phyloP scores from a whole-genome alignment of 1,140 invertebrate genomes.

The Parasteatoda tepidariorum region DNA sequence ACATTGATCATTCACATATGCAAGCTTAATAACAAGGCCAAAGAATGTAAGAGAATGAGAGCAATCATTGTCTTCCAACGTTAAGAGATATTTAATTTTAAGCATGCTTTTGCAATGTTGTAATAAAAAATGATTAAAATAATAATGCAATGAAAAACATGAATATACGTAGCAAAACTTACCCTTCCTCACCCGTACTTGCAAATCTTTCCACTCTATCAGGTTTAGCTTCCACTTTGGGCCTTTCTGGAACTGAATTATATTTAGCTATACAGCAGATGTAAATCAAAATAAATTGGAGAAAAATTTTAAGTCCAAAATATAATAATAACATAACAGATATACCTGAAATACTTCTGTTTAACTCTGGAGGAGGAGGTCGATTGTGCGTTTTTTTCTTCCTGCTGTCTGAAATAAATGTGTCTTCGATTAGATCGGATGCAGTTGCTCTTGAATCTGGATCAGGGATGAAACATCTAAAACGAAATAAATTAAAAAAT shows the following conservation, averaged over 20 bases:
- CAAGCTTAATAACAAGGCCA: no score
- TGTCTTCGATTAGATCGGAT: conserved; percentile 88
- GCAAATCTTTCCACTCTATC: conserved; percentile 63
- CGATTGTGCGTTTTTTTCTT: conserved; percentile 44
- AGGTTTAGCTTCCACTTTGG: conserved; percentile 64
- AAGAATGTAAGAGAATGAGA: no score
- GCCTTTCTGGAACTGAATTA: conserved; percentile 79
- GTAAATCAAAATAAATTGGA: conserved; percentile 22
- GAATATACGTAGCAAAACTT: no score
- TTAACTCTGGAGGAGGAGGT: conserved; percentile 33
- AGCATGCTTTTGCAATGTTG: no score
- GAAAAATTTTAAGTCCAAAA: conserved; percentile 57
- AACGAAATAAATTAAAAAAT: conserved; percentile 12
- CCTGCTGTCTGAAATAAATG: conserved; percentile 81
- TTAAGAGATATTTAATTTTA: no score
- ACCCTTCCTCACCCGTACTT: conserved; percentile 68
- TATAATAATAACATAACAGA: not conserved
- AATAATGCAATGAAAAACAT: no score
- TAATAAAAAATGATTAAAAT: no score
- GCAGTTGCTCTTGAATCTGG: conserved; percentile 87
- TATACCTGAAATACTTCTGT: conserved; percentile 54
- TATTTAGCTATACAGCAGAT: conserved; percentile 7
- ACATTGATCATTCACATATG: no score
- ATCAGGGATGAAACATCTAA: conserved; percentile 89
- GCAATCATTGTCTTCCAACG: no score